Base-by-base conservation (phyloP, 92 coral and sea anemone species). In the Blastomussa wellsi region DNA sequence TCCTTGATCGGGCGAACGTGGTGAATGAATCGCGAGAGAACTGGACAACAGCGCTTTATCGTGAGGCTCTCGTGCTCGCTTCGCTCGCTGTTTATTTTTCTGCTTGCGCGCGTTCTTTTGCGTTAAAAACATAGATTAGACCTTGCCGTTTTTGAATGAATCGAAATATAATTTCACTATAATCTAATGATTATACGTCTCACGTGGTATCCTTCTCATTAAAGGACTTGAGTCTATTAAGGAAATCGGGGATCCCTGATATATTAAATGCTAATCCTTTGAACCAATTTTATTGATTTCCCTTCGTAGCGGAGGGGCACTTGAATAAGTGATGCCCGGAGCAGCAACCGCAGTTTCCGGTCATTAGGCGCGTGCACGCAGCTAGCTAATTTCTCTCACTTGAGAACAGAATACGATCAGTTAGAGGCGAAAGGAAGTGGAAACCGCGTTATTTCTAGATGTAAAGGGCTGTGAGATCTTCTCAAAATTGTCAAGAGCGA, bases 341-440 rank as follows among this genome's bases (percentile, higher is more conserved):
- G 65, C 65, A 62, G 28, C 68, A 28, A 62, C 68, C 68, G 17
- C 68, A 62, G 33, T n/a, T 62, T 62, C 68, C 68, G 68, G 68
- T 28, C 35, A 62, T n/a, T 12, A 0, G 14, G 68, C 33, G 24
- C 68, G 68, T 62, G 35, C 28, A 14, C 33, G 13, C 68, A n/a
- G 68, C 12, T 28, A 28, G 67, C 67, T 62, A 7, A 24, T 24
- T 8, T 24, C 31, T 24, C 31, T 28, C n/a, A 14, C 68, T 62
- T 29, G 32, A 62, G 68, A 62, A 28, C 33, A 62, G 28, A 28
- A 26, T 12, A 26, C 35, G 35, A 62, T 13, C 26, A 15, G 3
- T 9, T 62, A 62, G 33, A 62, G 17, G 68, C 16, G 17, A 62
- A 28, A n/a, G 11, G 33, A 14, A n/a, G 8, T 62, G 68, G 66